phyloP scores from a whole-genome alignment of 2,888 invertebrate species.

The Temnothorax unifasciatus region DNA sequence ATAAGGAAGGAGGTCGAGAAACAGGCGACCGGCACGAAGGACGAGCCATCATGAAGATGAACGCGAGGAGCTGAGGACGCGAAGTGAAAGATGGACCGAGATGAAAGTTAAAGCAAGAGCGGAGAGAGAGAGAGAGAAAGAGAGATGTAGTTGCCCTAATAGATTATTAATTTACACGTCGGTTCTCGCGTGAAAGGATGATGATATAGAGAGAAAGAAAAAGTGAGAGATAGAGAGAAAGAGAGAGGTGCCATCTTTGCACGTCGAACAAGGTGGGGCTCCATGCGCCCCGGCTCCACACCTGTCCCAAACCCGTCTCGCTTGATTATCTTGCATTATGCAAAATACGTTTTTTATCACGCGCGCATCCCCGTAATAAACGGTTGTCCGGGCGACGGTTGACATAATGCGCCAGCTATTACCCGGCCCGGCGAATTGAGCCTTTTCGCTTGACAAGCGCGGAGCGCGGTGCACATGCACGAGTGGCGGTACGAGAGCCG shows the following conservation, averaged over 20 bases:
- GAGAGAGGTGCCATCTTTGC: conserved; percentile 30
- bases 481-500: neutral
- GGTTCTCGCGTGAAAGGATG: conserved; percentile 70
- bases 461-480: conserved; percentile 9
- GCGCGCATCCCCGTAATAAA: conserved; percentile 80
- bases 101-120: neutral
- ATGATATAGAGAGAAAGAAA: conserved; percentile 67
- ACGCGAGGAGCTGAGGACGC: conserved; percentile 24
- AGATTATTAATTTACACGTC: conserved; percentile 85
- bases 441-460: conserved; percentile 77
- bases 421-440: conserved; percentile 78
- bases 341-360: conserved; percentile 81
- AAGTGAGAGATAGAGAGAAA: neutral
- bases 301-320: conserved; percentile 83
- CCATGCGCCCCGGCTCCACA: conserved; percentile 72
- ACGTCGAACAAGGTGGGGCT: conserved; percentile 53
- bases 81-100: conserved; percentile 23
- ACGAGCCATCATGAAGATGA: conserved; percentile 23
- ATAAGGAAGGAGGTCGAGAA: conserved; percentile 40
- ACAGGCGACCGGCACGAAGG: conserved; percentile 22
- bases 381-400: conserved; percentile 84
- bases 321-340: conserved; percentile 85
- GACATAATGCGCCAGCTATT: conserved; percentile 85
- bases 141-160: conserved; percentile 72
- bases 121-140: conserved; percentile 43